Evolutionary conservation across 1,140 invertebrate species (phyloP), one percentile per base, ranked within the genome.

Genomic region (Drepana arcuata): DNA sequence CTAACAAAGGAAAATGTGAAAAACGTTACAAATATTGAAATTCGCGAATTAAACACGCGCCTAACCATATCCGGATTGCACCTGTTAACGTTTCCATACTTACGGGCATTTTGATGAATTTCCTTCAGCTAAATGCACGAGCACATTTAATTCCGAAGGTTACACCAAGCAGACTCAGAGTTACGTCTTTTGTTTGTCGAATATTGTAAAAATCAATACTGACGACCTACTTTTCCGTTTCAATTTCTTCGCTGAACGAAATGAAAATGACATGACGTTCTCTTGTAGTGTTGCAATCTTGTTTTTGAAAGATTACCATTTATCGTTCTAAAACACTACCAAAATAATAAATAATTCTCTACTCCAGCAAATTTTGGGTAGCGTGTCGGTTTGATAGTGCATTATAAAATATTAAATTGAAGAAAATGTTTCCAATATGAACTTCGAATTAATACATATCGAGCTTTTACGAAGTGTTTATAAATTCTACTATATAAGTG

Each of bases 131-230:
- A n/a, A n/a, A n/a, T 44, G 60, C 64, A 57, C 58, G 48, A 45
- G 34, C 45, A 47, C 42, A 38, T 60, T 41, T 58, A 53, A 48
- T 45, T 55, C 57, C 43, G 50, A 46, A 50, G 31, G 54, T 14
- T 30, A 28, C 56, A 57, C 58, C 46, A 47, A 44, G 52, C 51
- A 43, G n/a, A n/a, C n/a, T n/a, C n/a, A n/a, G 33, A 48, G 66
- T 54, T 54, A 61, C 48, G 63, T 65, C 70, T 67, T 51, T 75
- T 73, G 74, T 75, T 75, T 67, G 59, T 51, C 53, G 63, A 58
- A 66, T 70, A 75, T 64, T 62, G 51, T 55, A 72, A 79, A 79
- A 79, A 74, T 75, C 71, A 75, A 75, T 75, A 79, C 55, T 53
- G 43, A 46, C 71, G 71, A 78, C 73, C 71, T 75, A 75, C 55